These are phyloP conservation scores for Axis porcinus DNA, from an alignment of 2,113 vertebrate genomes.

Conservation along the genomic window DNA sequence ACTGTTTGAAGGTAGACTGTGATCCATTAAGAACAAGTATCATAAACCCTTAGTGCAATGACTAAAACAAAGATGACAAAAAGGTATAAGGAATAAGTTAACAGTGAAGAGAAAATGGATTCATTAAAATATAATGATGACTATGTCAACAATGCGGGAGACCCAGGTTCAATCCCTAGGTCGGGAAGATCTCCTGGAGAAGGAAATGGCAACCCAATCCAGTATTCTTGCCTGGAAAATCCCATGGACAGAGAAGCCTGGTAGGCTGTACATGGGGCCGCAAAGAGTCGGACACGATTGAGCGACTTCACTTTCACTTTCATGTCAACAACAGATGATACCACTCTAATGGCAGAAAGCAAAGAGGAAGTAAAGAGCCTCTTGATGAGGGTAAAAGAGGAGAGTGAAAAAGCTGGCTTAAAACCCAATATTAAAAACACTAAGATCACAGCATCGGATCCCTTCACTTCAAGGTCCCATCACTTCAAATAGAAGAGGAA, in stretches of 20 bases:
- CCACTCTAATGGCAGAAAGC: background rate
- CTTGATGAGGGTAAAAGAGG: background rate
- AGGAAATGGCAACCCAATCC: background rate
- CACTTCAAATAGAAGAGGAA: background rate
- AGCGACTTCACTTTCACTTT: background rate
- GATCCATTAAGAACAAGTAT: background rate
- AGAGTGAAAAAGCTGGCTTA: background rate
- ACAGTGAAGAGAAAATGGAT: background rate
- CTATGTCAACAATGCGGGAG: background rate
- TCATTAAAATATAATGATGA: background rate
- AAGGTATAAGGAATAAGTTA: background rate
- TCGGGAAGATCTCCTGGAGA: background rate
- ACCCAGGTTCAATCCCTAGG: background rate
- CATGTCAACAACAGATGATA: background rate
- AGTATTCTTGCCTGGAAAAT: background rate
- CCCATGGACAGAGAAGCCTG: background rate
- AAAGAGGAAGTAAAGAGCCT: background rate
- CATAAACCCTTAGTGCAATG: background rate
- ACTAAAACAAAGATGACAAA: background rate
- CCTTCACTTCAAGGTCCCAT: background rate
- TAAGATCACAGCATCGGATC: background rate
- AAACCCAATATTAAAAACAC: background rate
- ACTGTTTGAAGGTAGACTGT: background rate
- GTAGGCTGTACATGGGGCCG: background rate
- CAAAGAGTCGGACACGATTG: fast-evolving